These are phyloP conservation scores for Halictus rubicundus DNA, from an alignment of 1,140 invertebrate species.

Conservation along the genomic window DNA sequence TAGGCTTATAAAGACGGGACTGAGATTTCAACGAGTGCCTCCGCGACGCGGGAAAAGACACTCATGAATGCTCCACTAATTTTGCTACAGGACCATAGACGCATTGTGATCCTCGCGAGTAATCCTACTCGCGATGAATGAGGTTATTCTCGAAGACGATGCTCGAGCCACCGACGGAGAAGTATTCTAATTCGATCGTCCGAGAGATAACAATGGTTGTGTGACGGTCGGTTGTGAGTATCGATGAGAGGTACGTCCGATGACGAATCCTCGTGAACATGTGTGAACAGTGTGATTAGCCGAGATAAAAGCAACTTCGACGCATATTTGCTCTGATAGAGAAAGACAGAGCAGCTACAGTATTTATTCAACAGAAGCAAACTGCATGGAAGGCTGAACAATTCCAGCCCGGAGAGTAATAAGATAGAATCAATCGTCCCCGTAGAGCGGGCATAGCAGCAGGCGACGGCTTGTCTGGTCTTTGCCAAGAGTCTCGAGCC, in stretches of 20 bases:
- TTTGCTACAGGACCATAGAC: neutral
- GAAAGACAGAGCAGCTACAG: neutral
- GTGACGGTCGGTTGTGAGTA: neutral
- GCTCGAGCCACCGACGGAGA: neutral
- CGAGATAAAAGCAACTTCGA: neutral
- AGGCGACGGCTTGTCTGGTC: constrained; percentile 42
- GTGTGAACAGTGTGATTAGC: neutral
- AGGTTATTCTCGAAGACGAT: neutral
- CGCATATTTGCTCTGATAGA: neutral
- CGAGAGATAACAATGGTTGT: neutral
- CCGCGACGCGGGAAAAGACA: constrained; percentile 11
- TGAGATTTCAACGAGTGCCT: constrained; percentile 49
- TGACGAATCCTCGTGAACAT: neutral
- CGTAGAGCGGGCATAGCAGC: constrained; percentile 21
- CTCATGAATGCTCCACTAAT: neutral
- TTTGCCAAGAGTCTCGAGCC: constrained; percentile 38
- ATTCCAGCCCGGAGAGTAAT: constrained; percentile 22
- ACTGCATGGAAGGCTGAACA: constrained; percentile 31
- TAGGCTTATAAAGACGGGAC: constrained; percentile 47
- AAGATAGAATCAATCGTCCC: constrained; percentile 42
- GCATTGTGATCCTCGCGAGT: neutral
- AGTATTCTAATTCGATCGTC: neutral
- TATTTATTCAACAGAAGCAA: constrained; percentile 40
- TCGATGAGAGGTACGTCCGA: neutral
- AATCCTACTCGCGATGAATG: neutral